Conservation (phyloP, 2,888 invertebrate species). For the Horisme vitalbata region DNA sequence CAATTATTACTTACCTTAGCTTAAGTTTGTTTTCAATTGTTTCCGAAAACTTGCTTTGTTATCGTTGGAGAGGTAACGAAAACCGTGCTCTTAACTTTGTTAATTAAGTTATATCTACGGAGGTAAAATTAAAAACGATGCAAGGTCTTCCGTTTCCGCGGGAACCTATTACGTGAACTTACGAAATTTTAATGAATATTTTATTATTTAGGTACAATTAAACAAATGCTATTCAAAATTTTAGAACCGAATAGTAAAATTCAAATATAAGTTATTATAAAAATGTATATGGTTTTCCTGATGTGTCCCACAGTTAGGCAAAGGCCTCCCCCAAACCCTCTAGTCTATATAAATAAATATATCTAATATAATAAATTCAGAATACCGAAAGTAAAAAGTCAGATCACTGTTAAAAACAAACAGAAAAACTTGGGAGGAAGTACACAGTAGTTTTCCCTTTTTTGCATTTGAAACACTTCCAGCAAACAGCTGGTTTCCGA, state of each 20-base stretch:
- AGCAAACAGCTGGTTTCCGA: conserved; percentile 14
- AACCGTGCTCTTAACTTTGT: conserved; percentile 24
- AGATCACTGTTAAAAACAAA: not conserved
- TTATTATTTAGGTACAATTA: too few relatives aligned
- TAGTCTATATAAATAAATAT: too few relatives aligned
- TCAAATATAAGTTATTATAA: too few relatives aligned
- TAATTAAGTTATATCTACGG: conserved; percentile 25
- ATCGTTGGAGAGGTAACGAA: conserved; percentile 19
- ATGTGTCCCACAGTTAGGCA: too few relatives aligned
- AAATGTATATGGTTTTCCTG: too few relatives aligned
- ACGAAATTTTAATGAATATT: too few relatives aligned
- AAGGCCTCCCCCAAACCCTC: too few relatives aligned
- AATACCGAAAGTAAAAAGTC: not conserved
- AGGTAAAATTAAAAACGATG: conserved; percentile 26
- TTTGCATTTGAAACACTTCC: conserved; percentile 15
- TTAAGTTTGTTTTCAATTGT: conserved; percentile 21
- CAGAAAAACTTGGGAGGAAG: not conserved
- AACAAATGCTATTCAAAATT: too few relatives aligned
- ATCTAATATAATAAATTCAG: too few relatives aligned
- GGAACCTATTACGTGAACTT: not conserved
- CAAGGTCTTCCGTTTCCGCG: conserved; percentile 4
- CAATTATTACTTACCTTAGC: conserved; percentile 10
- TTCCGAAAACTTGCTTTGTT: conserved; percentile 26
- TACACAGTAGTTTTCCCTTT: not conserved
- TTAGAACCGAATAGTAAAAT: too few relatives aligned